phyloP scores from a whole-genome alignment of 1,140 invertebrate species.

The Bombus sylvicola region DNA sequence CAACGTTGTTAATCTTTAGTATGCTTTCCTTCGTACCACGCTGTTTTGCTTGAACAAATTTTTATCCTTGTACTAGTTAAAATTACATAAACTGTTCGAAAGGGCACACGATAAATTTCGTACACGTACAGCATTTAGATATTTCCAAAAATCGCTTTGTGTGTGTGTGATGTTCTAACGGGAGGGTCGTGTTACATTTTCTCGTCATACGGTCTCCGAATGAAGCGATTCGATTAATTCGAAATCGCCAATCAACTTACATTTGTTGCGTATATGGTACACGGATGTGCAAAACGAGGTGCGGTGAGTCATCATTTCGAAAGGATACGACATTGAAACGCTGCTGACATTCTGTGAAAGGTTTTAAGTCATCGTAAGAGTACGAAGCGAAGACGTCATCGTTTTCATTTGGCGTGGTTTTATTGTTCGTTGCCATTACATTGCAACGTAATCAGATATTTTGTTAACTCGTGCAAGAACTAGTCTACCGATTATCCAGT shows the following conservation, averaged over 20 bases:
- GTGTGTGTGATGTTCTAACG: too few species aligned
- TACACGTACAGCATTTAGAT: too few species aligned
- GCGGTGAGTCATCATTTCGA: constrained; percentile 50
- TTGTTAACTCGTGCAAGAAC: background rate
- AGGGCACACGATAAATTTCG: too few species aligned
- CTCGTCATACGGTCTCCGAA: too few species aligned
- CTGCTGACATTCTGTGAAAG: constrained; percentile 17
- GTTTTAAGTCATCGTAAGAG: background rate
- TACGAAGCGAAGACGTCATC: background rate
- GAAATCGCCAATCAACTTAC: background rate
- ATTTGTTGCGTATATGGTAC: background rate
- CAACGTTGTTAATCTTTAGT: background rate
- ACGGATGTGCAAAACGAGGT: constrained; percentile 38
- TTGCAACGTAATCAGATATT: background rate
- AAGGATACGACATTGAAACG: constrained; percentile 38
- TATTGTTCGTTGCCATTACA: background rate
- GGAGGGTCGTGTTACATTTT: too few species aligned
- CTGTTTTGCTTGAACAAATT: background rate
- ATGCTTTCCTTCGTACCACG: background rate
- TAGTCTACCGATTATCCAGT: too few species aligned
- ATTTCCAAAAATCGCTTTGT: too few species aligned
- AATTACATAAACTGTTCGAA: background rate
- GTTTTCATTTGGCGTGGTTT: background rate
- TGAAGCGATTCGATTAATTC: background rate
- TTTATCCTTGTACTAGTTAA: background rate